A percentile compares a stretch with the other conserved stretches of the same genome.
Conservation (phyloP, 2,888 invertebrate genomes). For the Metacarcinus magister region DNA sequence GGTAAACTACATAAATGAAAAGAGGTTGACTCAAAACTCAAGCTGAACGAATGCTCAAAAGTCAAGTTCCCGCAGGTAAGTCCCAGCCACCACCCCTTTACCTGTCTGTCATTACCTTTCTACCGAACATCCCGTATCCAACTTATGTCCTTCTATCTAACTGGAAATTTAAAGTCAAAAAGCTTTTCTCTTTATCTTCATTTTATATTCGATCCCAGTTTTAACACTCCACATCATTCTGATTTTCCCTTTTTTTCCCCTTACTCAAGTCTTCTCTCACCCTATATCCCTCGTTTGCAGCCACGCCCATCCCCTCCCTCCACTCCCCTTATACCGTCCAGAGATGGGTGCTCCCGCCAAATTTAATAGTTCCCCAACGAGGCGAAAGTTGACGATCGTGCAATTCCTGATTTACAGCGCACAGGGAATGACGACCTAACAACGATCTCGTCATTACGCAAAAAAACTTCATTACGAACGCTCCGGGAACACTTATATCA, state of each 20-base stretch:
- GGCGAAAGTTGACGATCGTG: not conserved
- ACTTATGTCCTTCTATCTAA: not conserved
- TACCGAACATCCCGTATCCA: not conserved
- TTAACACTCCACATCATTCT: not conserved
- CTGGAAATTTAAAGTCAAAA: not conserved
- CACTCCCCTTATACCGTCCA: not conserved
- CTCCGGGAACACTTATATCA: not conserved
- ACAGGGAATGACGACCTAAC: not conserved
- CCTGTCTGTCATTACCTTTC: not conserved
- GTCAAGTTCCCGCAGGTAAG: not conserved
- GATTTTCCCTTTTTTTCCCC: not conserved
- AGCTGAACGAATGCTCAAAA: not conserved
- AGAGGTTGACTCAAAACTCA: not conserved
- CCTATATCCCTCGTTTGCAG: not conserved
- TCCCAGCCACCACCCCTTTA: not conserved
- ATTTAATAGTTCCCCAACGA: not conserved
- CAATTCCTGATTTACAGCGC: constrained; percentile 31
- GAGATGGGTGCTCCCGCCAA: not conserved
- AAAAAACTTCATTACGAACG: not conserved
- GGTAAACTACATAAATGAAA: not conserved
- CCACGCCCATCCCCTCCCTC: not conserved
- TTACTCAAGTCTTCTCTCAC: not conserved
- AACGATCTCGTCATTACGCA: not conserved
- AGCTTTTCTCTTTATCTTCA: not conserved
- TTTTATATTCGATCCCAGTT: not conserved